These are phyloP conservation scores for Xyrauchen texanus DNA, from an alignment of 2,113 vertebrate species.

Conservation along the genomic window DNA sequence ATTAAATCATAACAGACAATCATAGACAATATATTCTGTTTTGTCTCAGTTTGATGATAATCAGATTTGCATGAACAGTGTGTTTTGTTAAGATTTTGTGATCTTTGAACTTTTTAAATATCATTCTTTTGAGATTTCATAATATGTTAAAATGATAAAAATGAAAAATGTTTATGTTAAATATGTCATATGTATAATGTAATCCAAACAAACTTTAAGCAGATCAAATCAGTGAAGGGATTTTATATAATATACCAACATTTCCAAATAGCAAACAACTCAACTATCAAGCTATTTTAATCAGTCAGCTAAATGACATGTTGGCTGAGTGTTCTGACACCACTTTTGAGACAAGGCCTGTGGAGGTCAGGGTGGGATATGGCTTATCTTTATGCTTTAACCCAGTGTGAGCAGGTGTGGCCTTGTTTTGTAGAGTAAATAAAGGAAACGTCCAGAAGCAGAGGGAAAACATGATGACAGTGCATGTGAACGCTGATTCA, in stretches of 20 bases:
- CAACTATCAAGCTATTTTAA: background rate
- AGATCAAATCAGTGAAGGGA: background rate
- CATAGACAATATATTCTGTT: no score
- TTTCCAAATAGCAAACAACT: background rate
- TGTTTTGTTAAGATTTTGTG: no score
- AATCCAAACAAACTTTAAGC: no score
- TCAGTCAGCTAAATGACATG: background rate
- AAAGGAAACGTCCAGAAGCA: conserved; percentile 16
- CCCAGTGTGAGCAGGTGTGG: conserved; percentile 49
- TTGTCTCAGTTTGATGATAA: no score
- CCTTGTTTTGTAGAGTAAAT: conserved; percentile 51
- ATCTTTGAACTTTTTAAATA: no score
- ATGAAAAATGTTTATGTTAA: no score
- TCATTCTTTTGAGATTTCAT: no score
- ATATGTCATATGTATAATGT: no score
- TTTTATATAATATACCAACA: background rate
- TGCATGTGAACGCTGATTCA: conserved; percentile 28
- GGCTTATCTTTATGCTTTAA: conserved; percentile 22
- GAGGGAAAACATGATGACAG: conserved; percentile 5
- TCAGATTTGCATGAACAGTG: no score
- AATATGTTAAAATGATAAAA: no score
- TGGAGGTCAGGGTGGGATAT: conserved; percentile 9
- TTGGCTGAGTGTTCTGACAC: background rate
- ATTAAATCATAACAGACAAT: no score
- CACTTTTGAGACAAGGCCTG: conserved; percentile 4